These are phyloP conservation scores for Tachina fera DNA, from an alignment of 2,888 invertebrate species.

Conservation along the genomic window DNA sequence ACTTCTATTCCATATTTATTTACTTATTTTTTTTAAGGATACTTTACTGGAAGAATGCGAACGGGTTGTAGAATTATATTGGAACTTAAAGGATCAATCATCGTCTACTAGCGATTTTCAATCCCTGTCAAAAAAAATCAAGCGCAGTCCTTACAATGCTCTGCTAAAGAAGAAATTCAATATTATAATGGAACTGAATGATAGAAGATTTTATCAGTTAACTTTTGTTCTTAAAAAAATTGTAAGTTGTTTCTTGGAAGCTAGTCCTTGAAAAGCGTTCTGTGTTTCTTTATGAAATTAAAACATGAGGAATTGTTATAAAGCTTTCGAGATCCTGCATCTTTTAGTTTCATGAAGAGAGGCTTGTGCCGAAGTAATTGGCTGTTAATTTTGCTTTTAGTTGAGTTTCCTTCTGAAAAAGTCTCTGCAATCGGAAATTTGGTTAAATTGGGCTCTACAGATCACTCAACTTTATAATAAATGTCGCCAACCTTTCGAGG, in stretches of 20 bases:
- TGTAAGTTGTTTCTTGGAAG: constrained; percentile 71
- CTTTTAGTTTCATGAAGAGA: too few species aligned
- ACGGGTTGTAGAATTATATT: constrained; percentile 78
- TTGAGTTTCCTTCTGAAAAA: constrained; percentile 77
- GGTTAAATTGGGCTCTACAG: constrained; percentile 79
- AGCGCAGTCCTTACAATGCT: constrained; percentile 81
- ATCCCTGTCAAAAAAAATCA: constrained; percentile 80
- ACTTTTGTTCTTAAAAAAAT: constrained; percentile 81
- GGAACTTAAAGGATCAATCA: constrained; percentile 79
- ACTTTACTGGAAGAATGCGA: constrained; percentile 80
- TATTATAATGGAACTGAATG: constrained; percentile 78
- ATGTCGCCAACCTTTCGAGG: constrained; percentile 74
- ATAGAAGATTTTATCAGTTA: constrained; percentile 79
- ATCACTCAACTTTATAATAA: constrained; percentile 79
- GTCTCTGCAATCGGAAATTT: constrained; percentile 78
- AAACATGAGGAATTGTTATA: too few species aligned
- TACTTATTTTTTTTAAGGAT: constrained; percentile 72
- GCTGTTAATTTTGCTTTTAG: constrained; percentile 68
- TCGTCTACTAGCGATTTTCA: constrained; percentile 78
- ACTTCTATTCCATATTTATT: neutral
- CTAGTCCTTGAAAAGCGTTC: neutral
- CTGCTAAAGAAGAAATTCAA: constrained; percentile 79
- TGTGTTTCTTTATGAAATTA: neutral
- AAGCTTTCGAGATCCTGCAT: too few species aligned
- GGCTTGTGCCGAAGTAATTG: neutral